Base-by-base conservation (phyloP, 2,888 invertebrate genomes). In the Clanis bilineata region DNA sequence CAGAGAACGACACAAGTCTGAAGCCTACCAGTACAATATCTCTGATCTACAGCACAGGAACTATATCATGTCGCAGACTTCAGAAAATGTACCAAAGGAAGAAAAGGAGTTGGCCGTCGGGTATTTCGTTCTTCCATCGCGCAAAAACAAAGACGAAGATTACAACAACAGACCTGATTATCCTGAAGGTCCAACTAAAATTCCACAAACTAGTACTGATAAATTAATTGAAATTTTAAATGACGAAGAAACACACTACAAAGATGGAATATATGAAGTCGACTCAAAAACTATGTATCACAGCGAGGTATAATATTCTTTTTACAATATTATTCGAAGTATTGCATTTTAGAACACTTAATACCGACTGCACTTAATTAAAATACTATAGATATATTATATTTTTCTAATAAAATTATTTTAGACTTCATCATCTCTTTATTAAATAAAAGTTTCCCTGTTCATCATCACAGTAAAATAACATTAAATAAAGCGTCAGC, bases 121-220 rank as follows among this genome's bases (percentile, higher is more conserved):
- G 1, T 71, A 91, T 44, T 82, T 92, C 44, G 82, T 89, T 23
- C 62, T 91, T 58, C 88, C 91, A 0, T 82, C 88, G 1, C 80
- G 82, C 2, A 84, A 80, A 47, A 79, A 84, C n/a, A 79, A 78
- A 1, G 77, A 79, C 3, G 84, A 87, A 18, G 78, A 76, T 1
- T 88, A 85, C 43, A 74, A 80, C 12, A 82, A 80, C 41, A 77
- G 91, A 44, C 91, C 91, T 0, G 91, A 92, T 64, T 92, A 90
- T 44, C 91, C 91, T 0, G 91, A 91, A 66, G 82, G 85, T 59
- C 84, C 84, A 0, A 72, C 77, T 5, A 80, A 76, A 1, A 64
- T 72, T 22, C 65, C 80, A n/a, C 80, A 81, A 38, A 70, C 79
- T 0, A 85, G 77, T 21, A 82, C 80, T 1, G 86, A 84, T 21